These are phyloP conservation scores for Orthosia gothica DNA, from an alignment of 2,888 invertebrate species.

Conservation along the genomic window DNA sequence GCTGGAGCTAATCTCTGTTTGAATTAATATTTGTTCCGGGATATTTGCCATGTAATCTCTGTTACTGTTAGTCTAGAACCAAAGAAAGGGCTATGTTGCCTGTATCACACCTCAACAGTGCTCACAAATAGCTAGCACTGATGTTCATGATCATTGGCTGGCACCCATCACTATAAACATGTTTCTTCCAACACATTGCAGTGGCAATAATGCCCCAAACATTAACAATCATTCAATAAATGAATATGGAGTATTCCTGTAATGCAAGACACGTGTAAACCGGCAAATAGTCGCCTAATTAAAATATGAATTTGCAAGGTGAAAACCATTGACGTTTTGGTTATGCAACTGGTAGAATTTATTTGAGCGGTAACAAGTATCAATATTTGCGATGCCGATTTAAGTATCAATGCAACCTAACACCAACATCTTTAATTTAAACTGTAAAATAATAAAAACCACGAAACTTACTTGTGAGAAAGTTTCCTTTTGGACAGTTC, in stretches of 20 bases:
- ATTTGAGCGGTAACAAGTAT: slow-evolving; percentile 34
- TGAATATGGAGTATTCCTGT: slow-evolving; percentile 4
- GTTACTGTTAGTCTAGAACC: not conserved
- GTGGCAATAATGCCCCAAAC: slow-evolving; percentile 1
- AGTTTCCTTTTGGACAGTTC: slow-evolving; percentile 92
- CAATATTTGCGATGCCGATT: not conserved
- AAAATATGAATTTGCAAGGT: slow-evolving; percentile 76
- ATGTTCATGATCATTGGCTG: slow-evolving; percentile 44
- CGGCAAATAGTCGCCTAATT: slow-evolving; percentile 65
- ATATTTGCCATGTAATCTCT: too few relatives aligned
- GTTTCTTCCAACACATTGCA: slow-evolving; percentile 7
- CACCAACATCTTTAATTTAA: slow-evolving; percentile 6
- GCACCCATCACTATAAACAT: slow-evolving; percentile 25
- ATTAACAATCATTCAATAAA: not conserved
- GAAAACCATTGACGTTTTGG: slow-evolving; percentile 86
- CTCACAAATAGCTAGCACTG: not conserved
- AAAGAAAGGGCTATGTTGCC: not conserved
- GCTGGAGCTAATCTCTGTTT: not conserved
- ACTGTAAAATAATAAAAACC: slow-evolving; percentile 46
- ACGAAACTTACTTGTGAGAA: slow-evolving; percentile 90
- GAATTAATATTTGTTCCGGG: too few relatives aligned
- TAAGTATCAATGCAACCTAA: slow-evolving; percentile 22
- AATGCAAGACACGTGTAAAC: slow-evolving; percentile 69
- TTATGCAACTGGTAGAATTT: slow-evolving; percentile 85
- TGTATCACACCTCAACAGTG: not conserved